Base-by-base conservation (phyloP, 2,113 vertebrate species). In the Dipodomys merriami region DNA sequence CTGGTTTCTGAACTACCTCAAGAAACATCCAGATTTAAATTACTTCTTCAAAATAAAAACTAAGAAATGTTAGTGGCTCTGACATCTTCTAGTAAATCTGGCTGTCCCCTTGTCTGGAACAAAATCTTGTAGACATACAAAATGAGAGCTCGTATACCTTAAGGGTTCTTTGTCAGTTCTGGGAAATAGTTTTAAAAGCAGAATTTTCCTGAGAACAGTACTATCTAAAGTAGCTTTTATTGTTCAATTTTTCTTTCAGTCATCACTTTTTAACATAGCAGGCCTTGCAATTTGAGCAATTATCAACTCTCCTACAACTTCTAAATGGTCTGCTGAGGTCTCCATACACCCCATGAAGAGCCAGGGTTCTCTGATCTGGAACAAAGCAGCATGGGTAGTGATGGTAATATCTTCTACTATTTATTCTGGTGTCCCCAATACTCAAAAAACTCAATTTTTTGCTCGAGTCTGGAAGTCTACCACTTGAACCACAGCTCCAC, bases 41-140 rank as follows among this genome's bases (percentile, higher is more conserved):
- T 79, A 91, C 80, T 93, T 94, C 71, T 39, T 84, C 15, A 85
- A 92, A 94, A 89, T 81, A 92, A 95, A 92, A 95, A 95, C 77
- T 53, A 87, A 88, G 64, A 81, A 91, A 90, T 93, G 81, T 13
- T 46, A 93, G 44, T 18, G 18, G 89, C 35, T 96, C 81, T 72
- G 83, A 90, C 53, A 57, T 57, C 69, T 84, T 82, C 79, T 29
- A 60, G 30, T 87, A 91, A 95, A 85, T 49, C 13, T 77, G 64
- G 60, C 80, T 83, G 62, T 18, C 30, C 60, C 77, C 10, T 68
- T 62, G 35, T 84, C 57, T 94, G 82, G 46, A n/a, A 69, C 91
- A 83, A 93, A 91, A 76, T 93, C 77, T 87, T 92, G 79, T 0
- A 62, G 46, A 83, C 53, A 72, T 60, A 62, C 46, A 93, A 65